Conservation (phyloP, 30 jellyfish, hydroid and myxozoan species). For the Turritopsis dohrnii region DNA sequence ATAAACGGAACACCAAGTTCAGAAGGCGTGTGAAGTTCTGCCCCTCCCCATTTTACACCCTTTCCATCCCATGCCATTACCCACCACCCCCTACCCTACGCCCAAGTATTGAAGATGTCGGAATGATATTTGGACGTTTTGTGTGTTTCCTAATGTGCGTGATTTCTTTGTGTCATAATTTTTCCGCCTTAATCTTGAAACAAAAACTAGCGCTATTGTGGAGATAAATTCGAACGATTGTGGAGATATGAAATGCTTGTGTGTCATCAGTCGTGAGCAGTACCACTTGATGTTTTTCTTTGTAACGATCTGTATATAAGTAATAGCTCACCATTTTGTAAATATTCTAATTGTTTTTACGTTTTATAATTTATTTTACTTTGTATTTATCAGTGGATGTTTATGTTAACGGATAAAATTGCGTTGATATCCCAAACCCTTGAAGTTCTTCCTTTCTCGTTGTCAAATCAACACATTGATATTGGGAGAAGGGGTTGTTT, state of each 20-base stretch:
- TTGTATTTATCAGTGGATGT: not conserved
- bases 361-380: too few relatives aligned
- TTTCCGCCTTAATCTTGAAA: not conserved
- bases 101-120: not conserved
- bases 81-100: not conserved
- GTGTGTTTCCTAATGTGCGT: not conserved
- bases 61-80: not conserved
- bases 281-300: not conserved
- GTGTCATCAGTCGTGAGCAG: not conserved
- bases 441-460: too few relatives aligned
- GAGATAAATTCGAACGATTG: too few relatives aligned
- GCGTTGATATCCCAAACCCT: not conserved
- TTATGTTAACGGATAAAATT: not conserved
- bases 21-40: constrained; percentile 21
- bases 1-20: constrained; percentile 62
- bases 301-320: not conserved
- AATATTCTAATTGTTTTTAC: not conserved
- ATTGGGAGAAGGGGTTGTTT: too few relatives aligned
- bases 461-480: too few relatives aligned
- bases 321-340: not conserved
- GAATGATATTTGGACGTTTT: not conserved
- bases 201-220: too few relatives aligned
- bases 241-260: too few relatives aligned
- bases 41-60: not conserved
- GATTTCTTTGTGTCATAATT: not conserved